A percentile compares a stretch with the other conserved stretches of the same genome.
Conservation (phyloP, 2,888 invertebrate genomes). For the Actias luna region DNA sequence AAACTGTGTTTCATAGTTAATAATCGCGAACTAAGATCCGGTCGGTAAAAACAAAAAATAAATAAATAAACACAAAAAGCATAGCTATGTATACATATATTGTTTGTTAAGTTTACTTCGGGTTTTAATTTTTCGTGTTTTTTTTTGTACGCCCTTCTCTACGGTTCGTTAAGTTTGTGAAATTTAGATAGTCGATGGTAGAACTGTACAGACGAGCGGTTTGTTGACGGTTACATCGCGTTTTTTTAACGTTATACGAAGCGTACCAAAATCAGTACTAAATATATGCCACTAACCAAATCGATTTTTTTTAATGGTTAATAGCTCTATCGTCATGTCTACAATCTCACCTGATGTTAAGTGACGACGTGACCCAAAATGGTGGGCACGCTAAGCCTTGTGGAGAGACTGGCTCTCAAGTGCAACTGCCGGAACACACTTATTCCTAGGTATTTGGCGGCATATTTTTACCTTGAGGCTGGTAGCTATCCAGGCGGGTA, state of each 20-base stretch:
- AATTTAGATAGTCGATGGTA: slow-evolving; percentile 31
- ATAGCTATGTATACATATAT: background rate
- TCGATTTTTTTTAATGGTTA: too few species aligned
- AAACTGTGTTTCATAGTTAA: background rate
- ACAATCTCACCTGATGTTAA: too few species aligned
- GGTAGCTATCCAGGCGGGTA: too few species aligned
- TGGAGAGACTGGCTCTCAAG: too few species aligned
- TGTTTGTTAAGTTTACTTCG: background rate
- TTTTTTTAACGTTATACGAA: background rate
- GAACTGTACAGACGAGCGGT: slow-evolving; percentile 13
- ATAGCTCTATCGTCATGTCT: too few species aligned
- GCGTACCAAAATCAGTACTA: too few species aligned
- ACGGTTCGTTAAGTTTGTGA: slow-evolving; percentile 50
- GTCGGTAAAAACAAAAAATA: slow-evolving; percentile 21
- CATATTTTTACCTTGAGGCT: too few species aligned
- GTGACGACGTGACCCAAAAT: too few species aligned
- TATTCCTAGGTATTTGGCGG: too few species aligned
- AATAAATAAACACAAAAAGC: slow-evolving; percentile 12
- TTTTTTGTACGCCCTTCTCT: slow-evolving; percentile 25
- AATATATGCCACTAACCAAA: too few species aligned
- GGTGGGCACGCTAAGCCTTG: too few species aligned
- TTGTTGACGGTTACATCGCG: background rate
- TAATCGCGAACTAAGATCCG: background rate
- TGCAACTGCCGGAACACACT: too few species aligned
- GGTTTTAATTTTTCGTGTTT: slow-evolving; percentile 22